phyloP scores from a whole-genome alignment of 2,888 invertebrate species.

The Callosobruchus maculatus region DNA sequence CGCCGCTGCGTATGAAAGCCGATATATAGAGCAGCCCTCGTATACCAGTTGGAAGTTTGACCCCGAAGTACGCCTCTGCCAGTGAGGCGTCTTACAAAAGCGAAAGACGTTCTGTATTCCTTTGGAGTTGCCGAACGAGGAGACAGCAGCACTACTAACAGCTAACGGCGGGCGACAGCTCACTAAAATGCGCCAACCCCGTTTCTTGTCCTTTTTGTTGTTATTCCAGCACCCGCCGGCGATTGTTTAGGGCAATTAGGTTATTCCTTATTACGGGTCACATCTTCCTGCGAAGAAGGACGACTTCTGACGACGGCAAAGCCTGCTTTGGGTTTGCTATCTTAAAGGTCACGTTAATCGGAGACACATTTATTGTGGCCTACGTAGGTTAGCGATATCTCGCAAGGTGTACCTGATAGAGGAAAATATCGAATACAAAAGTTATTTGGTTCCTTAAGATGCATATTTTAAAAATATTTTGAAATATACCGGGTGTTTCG shows the following conservation, averaged over 20 bases:
- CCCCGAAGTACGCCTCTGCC: neutral
- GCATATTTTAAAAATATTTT: too few relatives aligned
- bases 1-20: too few relatives aligned
- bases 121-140: neutral
- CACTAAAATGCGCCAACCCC: neutral
- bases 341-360: neutral
- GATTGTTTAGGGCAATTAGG: neutral
- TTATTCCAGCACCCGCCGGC: neutral
- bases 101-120: neutral
- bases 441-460: too few relatives aligned
- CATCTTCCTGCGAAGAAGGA: neutral
- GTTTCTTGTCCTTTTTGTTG: neutral
- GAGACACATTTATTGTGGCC: too few relatives aligned
- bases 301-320: neutral
- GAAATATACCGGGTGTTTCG: too few relatives aligned
- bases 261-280: neutral
- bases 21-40: too few relatives aligned
- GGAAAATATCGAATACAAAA: too few relatives aligned
- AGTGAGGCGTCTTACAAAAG: neutral
- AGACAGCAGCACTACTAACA: too few relatives aligned
- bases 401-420: too few relatives aligned
- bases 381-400: too few relatives aligned
- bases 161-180: too few relatives aligned
- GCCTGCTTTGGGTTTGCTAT: neutral
- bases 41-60: too few relatives aligned